A percentile compares a stretch with the other conserved stretches of the same genome.
Evolutionary conservation across 2,113 vertebrate species (phyloP).

Genomic region (Fregata magnificens): DNA sequence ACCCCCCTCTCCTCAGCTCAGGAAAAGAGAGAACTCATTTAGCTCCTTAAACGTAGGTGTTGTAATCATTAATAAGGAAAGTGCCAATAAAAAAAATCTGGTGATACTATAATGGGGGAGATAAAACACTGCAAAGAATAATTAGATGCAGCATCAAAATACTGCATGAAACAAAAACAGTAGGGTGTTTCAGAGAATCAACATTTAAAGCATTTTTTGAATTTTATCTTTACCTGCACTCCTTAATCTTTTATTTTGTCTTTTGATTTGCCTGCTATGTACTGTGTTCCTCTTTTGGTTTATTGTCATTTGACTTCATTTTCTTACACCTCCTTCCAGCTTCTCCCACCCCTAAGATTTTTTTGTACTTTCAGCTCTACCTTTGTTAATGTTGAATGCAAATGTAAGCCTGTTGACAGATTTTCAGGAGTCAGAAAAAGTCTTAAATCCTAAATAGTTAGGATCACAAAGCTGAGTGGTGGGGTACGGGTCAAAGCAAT

Average conservation of each 20-base stretch:
- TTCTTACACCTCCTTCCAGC: conserved; percentile 26
- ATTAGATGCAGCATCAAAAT: conserved; percentile 73
- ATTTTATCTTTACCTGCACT: conserved; percentile 66
- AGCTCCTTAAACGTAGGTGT: conserved; percentile 69
- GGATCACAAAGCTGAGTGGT: not conserved
- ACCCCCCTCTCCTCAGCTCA: conserved; percentile 28
- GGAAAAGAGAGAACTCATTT: conserved; percentile 70
- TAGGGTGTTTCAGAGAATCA: conserved; percentile 62
- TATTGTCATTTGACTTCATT: conserved; percentile 49
- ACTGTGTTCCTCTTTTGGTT: conserved; percentile 36
- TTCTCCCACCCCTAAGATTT: not conserved
- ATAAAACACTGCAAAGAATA: conserved; percentile 71
- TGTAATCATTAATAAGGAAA: conserved; percentile 72
- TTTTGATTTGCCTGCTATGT: conserved; percentile 48
- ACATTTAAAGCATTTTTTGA: conserved; percentile 60
- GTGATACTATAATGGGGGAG: conserved; percentile 73
- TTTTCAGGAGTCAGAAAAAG: not conserved
- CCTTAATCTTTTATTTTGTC: conserved; percentile 67
- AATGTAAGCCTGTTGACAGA: not conserved
- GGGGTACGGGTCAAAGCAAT: not conserved
- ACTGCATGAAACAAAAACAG: conserved; percentile 68
- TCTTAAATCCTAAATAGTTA: not conserved
- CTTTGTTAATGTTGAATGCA: conserved; percentile 37
- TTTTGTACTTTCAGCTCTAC: not conserved
- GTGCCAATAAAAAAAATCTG: conserved; percentile 70